phyloP scores from a whole-genome alignment of 2,113 vertebrate genomes.

The Collichthys lucidus region DNA sequence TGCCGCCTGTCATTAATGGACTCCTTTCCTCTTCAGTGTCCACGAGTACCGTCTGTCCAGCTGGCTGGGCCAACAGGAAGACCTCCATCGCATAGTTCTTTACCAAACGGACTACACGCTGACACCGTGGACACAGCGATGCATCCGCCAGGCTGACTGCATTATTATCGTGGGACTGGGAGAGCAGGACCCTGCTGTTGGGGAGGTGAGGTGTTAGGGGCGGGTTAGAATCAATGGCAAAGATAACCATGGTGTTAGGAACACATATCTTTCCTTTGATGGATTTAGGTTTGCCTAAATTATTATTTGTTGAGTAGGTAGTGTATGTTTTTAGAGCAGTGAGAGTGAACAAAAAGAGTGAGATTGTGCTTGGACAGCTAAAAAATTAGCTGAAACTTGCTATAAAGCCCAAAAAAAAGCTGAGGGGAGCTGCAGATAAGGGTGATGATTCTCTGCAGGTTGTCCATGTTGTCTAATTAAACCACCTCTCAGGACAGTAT shows the following conservation, averaged over 20 bases:
- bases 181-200: slow-evolving; percentile 92
- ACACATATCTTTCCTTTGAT: background rate
- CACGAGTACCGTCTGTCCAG: slow-evolving; percentile 95
- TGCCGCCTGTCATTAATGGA: slow-evolving; percentile 40
- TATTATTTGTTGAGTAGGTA: background rate
- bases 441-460: too few species aligned
- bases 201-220: slow-evolving; percentile 85
- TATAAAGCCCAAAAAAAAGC: too few species aligned
- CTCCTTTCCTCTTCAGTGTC: slow-evolving; percentile 80
- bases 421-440: too few species aligned
- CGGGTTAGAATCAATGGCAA: background rate
- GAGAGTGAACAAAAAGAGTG: background rate
- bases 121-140: slow-evolving; percentile 96
- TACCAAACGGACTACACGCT: slow-evolving; percentile 93
- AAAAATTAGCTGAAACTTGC: too few species aligned
- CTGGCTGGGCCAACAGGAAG: slow-evolving; percentile 98
- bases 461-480: too few species aligned
- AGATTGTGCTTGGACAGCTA: too few species aligned
- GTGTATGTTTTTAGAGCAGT: too few species aligned
- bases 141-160: slow-evolving; percentile 95
- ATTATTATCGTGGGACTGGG: slow-evolving; percentile 96
- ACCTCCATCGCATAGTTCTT: slow-evolving; percentile 94
- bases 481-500: too few species aligned
- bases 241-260: background rate
- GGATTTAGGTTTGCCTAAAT: background rate